These are phyloP conservation scores for Drosophila nigricruria DNA, from an alignment of 2,888 invertebrate species.

Conservation along the genomic window DNA sequence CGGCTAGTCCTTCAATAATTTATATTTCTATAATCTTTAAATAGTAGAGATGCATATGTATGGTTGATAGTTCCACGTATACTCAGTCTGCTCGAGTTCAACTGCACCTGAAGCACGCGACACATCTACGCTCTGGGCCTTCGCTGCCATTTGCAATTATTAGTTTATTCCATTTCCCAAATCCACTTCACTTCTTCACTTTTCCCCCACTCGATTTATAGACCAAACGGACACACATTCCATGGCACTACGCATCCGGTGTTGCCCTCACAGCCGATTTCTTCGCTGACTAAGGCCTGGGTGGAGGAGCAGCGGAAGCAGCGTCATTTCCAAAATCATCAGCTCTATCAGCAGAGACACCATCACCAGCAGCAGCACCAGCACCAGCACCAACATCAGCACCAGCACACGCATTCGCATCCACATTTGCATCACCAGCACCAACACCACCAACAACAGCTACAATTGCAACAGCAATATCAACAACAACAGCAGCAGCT, in stretches of 20 bases:
- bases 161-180: constrained; percentile 4
- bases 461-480: not conserved
- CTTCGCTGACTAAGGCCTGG: constrained; percentile 22
- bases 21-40: not conserved
- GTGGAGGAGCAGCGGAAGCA: constrained; percentile 34
- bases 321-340: not conserved
- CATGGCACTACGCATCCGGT: not conserved
- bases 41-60: too few relatives aligned
- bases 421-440: not conserved
- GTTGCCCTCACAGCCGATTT: not conserved
- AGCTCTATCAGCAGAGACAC: not conserved
- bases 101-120: constrained; percentile 2
- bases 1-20: too few relatives aligned
- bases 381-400: not conserved
- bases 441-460: not conserved
- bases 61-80: not conserved
- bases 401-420: not conserved
- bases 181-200: constrained; percentile 14
- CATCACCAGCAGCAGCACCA: not conserved
- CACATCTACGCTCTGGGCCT: constrained; percentile 1
- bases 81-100: too few relatives aligned
- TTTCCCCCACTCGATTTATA: constrained; percentile 16
- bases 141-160: constrained; percentile 8
- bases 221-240: constrained; percentile 1
- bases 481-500: not conserved